phyloP scores from a whole-genome alignment of 2,888 invertebrate genomes.

The Acheta domesticus region DNA sequence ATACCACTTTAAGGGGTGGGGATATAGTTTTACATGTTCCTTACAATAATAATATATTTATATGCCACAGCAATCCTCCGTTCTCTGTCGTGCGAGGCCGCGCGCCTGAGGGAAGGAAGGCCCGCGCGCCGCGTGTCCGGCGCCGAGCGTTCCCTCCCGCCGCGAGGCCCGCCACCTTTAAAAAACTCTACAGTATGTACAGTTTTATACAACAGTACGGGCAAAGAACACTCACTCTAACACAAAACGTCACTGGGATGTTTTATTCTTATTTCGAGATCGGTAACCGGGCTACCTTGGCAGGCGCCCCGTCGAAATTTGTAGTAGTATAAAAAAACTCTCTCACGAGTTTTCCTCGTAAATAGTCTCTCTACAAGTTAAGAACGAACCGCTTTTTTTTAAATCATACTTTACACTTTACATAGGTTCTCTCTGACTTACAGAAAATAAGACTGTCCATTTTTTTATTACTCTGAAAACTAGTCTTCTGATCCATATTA shows the following conservation, averaged over 20 bases:
- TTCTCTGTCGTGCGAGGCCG: background rate
- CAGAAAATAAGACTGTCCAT: constrained; percentile 10
- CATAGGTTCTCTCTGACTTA: constrained; percentile 1
- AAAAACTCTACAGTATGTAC: constrained; percentile 31
- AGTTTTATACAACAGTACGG: constrained; percentile 23
- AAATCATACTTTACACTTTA: constrained; percentile 2
- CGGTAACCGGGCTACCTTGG: background rate
- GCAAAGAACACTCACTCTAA: constrained; percentile 31
- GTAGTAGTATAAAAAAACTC: constrained; percentile 19
- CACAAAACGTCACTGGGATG: constrained; percentile 21
- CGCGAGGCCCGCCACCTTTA: background rate
- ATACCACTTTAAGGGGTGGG: constrained; percentile 19
- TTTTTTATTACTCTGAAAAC: background rate
- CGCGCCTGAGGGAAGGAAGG: no score
- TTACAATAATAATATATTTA: constrained; percentile 9
- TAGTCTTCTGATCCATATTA: background rate
- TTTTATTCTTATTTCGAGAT: background rate
- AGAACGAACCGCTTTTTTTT: background rate
- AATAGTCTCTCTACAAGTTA: background rate
- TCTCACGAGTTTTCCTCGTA: background rate
- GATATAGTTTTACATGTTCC: constrained; percentile 3
- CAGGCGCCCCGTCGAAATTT: background rate
- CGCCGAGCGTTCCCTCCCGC: no score
- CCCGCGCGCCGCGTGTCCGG: no score
- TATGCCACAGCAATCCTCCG: constrained; percentile 18